Evolutionary conservation across 1,140 invertebrate species (phyloP), one percentile per base, ranked within the genome.

Genomic region (Drosophila punjabiensis): DNA sequence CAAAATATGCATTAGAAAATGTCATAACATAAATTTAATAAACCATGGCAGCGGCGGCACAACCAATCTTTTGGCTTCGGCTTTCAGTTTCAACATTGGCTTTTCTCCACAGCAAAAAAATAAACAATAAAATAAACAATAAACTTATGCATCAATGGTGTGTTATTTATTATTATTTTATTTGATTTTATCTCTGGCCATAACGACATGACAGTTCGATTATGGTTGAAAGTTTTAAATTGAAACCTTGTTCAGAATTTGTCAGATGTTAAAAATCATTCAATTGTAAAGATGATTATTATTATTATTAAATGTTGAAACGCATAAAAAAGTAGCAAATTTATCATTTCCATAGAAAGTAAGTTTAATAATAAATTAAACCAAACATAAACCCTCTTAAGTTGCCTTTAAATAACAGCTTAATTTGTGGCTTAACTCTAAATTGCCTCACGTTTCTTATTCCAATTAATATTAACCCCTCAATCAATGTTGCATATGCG

Each of bases 1-100:
- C 81, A 78, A 88, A 84, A 81, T 89, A 89, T 88, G 85, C 85
- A 88, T 85, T 90, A 76, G 86, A 89, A 89, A 89, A 90, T 90
- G 74, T 79, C 80, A 82, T 90, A 90, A 85, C 82, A 89, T 90
- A 89, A 89, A 89, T 89, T 89, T 89, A 89, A 89, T 89, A 85
- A 89, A 84, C 69, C 86, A 71, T 81, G 77, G 70, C 82, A 74
- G 39, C 64, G 56, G 59, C 80, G 56, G 59, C 80, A 80, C 55
- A 58, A 81, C 58, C 81, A 84, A 84, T 89, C 77, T 84, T 58
- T 58, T 59, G 60, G 70, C 70, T 59, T 48, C 18, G 70, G 59
- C 39, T 71, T 52, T 59, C 16, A 65, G 59, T 65, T 68, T 66
- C 24, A 37, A 50, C 37, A 13, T 45, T 66, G 64, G 14, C 33